Base-by-base conservation (phyloP, 2,888 invertebrate genomes). In the Empis stercorea region DNA sequence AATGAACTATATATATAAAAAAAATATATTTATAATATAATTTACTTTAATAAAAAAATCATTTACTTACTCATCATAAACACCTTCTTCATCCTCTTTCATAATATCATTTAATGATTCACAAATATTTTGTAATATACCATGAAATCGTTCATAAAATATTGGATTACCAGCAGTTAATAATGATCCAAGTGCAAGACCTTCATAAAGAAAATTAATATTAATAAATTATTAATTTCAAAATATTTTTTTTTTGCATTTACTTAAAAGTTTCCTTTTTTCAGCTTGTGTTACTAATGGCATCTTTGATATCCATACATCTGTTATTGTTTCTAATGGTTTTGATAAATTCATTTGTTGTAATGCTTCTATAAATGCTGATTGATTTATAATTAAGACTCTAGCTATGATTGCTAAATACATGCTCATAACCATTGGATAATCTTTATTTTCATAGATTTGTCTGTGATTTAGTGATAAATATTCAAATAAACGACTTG, bases 31-130 rank as follows among this genome's bases (percentile, higher is more conserved):
- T 20, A 4, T 20, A 20, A 27, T n/a, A 34, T 13, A n/a, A 34
- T 34, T 34, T 13, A 13, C 32, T 6, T 32, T 32, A 13, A 32
- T 10, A 3, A 13, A 32, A 34, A n/a, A 13, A n/a, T n/a, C 4
- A 13, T 5, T 32, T 32, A 49, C 63, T 61, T 57, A 76, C 80
- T 79, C 63, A 78, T 79, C 80, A 61, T 57, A 71, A 34, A 68
- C 64, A n/a, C 79, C 81, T 20, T 80, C 80, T 36, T 81, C 81
- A 56, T 85, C 84, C 20, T 75, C 74, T 59, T 79, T 80, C 68
- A 82, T 81, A 41, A 89, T 79, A 61, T 91, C 91, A 61, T 87
- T 83, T 40, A 91, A 70, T 1, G 83, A 79, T 66, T 87, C 87
- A 2, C 82, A 76, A 50, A 89, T 74, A 57, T 81, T 81, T 38